Evolutionary conservation across 2,797 vertebrate genomes (phyloP), one percentile per base, ranked within the genome.

Genomic region (Gymnoscopelus microlampas): DNA sequence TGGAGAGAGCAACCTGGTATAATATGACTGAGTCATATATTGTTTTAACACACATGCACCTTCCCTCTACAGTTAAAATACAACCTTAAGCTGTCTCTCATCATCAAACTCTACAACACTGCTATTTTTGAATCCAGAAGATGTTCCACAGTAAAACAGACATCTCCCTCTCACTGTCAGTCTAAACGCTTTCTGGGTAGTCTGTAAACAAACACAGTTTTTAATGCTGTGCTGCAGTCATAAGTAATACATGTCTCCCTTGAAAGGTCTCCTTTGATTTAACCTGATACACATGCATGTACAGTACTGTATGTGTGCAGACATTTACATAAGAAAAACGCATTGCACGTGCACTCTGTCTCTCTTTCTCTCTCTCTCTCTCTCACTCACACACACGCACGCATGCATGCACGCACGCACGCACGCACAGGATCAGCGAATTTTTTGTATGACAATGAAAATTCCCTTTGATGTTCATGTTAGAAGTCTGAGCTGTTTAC

Each of bases 391-490:
- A 1, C 39, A 8, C 39, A 8, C 39, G 2, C 8, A 9, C 39
- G 7, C 39, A 44, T 8, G 8, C 39, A 44, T 2, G 8, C 35
- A 39, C 35, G 7, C 15, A 71, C 50, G 76, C 26, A 61, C 60
- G 56, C 62, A 68, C 63, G 69, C 63, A 74, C 70, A 82, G 55
- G 59, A 70, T 69, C 75, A 86, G 76, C 47, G 12, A 68, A 78
- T 86, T 19, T 89, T 80, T 81, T 77, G 80, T 83, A 77, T 82
- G 73, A 81, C 87, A 86, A 86, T 88, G 75, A 84, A 77, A 81
- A 87, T 87, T 89, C 84, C 60, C 74, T 89, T 90, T 91, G 85
- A 92, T 90, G 79, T 68, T 77, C 54, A 64, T 83, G 79, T 74
- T 69, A 78, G 68, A 77, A 74, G 67, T 82, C 79, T 75, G 75